Percentiles rank a stretch among this genome's conserved stretches.
phyloP scores from a whole-genome alignment of 1,140 invertebrate species.

The Nixonia krombeini region DNA sequence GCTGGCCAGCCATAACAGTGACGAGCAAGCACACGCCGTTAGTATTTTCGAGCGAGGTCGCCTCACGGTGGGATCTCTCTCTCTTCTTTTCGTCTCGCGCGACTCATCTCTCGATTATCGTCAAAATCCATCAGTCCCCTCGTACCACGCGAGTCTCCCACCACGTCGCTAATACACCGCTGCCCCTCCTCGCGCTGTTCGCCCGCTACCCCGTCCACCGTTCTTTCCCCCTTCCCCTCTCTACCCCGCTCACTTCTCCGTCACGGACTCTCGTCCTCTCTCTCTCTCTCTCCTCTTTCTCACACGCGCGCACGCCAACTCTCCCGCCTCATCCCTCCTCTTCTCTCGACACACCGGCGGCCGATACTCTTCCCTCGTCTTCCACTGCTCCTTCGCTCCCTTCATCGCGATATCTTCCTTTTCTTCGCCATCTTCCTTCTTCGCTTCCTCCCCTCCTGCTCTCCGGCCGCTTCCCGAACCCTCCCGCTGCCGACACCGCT shows the following conservation, averaged over 20 bases:
- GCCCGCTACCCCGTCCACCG: background rate
- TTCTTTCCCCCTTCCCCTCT: background rate
- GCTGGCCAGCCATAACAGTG: conserved; percentile 24
- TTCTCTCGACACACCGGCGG: no score
- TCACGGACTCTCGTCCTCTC: no score
- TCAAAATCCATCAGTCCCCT: conserved; percentile 34
- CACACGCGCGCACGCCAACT: no score
- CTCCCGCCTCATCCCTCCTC: no score
- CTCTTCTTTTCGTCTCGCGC: conserved; percentile 1
- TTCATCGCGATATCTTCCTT: conserved; percentile 10
- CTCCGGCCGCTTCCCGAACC: conserved; percentile 15
- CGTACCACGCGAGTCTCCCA: conserved; percentile 24
- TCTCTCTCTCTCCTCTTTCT: conserved; percentile 7
- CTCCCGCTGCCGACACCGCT: no score
- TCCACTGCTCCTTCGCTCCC: conserved; percentile 11
- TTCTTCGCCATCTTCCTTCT: conserved; percentile 7
- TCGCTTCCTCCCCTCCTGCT: background rate
- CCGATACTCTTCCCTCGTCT: conserved; percentile 2
- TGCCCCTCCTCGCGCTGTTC: no score
- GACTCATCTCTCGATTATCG: conserved; percentile 33
- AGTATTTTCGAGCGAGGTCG: conserved; percentile 44
- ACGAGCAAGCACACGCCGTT: conserved; percentile 39
- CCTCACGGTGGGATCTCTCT: conserved; percentile 34
- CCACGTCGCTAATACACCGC: conserved; percentile 4
- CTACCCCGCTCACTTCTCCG: background rate